Base-by-base conservation (phyloP, 2,113 vertebrate genomes). In the human (Homo sapiens) region DNA sequence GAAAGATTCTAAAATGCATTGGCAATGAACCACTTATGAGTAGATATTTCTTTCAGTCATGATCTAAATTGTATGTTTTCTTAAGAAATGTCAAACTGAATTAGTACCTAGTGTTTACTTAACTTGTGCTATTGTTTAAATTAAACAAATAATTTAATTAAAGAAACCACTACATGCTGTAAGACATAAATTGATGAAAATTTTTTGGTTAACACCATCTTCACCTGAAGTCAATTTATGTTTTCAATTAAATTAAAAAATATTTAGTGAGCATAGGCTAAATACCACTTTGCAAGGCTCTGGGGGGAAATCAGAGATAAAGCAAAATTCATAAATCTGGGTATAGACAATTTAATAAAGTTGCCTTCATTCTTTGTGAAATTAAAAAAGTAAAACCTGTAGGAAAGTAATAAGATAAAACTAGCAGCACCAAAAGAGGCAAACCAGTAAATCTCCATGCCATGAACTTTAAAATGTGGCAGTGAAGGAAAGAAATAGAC, bases 71-170 rank as follows among this genome's bases (percentile, higher is more conserved):
- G 13, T 16, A 38, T 85, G 14, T 66, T 91, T 94, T 93, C 40
- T 78, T 66, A 70, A 85, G 22, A 84, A 76, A 45, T 96, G 23
- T 48, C 85, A 35, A 85, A 52, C 17, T 85, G n/a, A 92, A 79
- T 40, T 57, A 30, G 2, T 40, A 45, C 61, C 5, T 27, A 84
- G 12, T 38, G 14, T 84, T 90, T 40, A 89, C 23, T 32, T 70
- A 85, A 92, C 66, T 72, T 66, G 72, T 83, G 32, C 9, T 90
- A 59, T 90, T 72, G 85, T 86, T 76, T 59, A 95, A 52, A 85
- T 92, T 64, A 94, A 70, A 82, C n/a, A 66, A 79, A 72, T 93
- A 80, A 82, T 81, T 68, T 70, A 85, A 90, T 82, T 89, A 79
- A 68, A 78, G 48, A 72, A 81, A 43, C 25, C 10, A 68, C 35